Evolutionary conservation across 2,888 invertebrate genomes (phyloP), one percentile per base, ranked within the genome.

Genomic region (Alsophila aescularia): DNA sequence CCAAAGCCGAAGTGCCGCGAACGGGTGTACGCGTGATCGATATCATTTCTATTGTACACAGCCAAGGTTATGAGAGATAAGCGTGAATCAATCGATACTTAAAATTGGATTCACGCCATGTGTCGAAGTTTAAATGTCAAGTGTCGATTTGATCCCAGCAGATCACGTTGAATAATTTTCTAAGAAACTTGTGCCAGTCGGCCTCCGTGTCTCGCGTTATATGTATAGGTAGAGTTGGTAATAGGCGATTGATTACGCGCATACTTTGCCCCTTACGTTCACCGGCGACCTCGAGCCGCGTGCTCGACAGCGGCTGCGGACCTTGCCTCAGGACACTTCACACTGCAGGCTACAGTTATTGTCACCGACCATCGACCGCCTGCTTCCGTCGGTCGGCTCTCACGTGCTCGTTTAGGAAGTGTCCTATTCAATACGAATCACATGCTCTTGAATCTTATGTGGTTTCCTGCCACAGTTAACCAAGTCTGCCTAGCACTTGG

Each of bases 251-350:
- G 77, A 79, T 76, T 74, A 79, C 74, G 75, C 69, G 75, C 72
- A 74, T 74, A 77, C 75, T 79, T 81, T 80, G 78, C 72, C 72
- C 72, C 66, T 77, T 76, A 82, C 89, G 77, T 87, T 89, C 89
- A 88, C 89, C 65, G 76, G 65, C 67, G 88, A 85, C 89, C 89
- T 88, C 88, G 89, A 63, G 60, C 70, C 58, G 58, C 58, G 55
- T 70, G 62, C 73, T 70, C 71, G 74, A 74, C 77, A 71, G 69
- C 77, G 78, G 87, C n/a, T n/a, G 67, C 77, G 78, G 87, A 85
- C 89, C 89, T 88, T 87, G 88, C 75, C 60, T 60, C 76, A 71
- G 79, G 85, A 83, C 83, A 75, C 74, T 68, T 29, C 39, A 36
- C 31, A 72, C 66, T 70, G 69, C 69, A 65, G 63, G 58, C 52